Evolutionary conservation across 2,888 invertebrate genomes (phyloP).

Genomic region (Nephrotoma guestfalica): DNA sequence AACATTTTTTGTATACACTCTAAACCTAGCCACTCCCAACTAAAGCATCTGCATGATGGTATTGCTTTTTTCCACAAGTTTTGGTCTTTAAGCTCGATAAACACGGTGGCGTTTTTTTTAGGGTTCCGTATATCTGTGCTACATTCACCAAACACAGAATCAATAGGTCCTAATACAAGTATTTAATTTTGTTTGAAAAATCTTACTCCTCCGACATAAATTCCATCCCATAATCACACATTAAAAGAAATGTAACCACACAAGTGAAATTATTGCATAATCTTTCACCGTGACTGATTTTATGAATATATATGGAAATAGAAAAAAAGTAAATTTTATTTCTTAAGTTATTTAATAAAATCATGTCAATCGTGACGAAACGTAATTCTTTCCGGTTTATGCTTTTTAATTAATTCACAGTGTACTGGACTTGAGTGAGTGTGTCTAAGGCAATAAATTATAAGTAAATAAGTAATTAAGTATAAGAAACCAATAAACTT

Average conservation of each 20-base stretch:
- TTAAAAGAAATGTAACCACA: not conserved
- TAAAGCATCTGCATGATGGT: too few species aligned
- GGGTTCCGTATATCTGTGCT: too few species aligned
- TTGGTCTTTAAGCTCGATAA: too few species aligned
- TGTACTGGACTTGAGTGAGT: not conserved
- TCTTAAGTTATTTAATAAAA: not conserved
- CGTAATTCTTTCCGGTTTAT: not conserved
- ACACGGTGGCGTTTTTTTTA: too few species aligned
- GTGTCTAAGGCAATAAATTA: not conserved
- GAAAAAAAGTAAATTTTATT: not conserved
- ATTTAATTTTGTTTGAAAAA: too few species aligned
- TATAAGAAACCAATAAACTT: not conserved
- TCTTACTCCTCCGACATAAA: not conserved
- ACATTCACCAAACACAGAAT: too few species aligned
- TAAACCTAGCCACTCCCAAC: too few species aligned
- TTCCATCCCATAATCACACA: not conserved
- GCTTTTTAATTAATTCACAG: not conserved
- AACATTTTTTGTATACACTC: accelerated
- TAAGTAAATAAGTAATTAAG: too few species aligned
- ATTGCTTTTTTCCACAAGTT: too few species aligned
- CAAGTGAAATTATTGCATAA: not conserved
- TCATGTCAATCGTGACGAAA: not conserved
- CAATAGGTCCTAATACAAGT: too few species aligned
- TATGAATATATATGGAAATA: not conserved
- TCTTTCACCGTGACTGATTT: not conserved